Conservation (phyloP, 2,113 vertebrate species). For the Thalassarche chlororhynchos region DNA sequence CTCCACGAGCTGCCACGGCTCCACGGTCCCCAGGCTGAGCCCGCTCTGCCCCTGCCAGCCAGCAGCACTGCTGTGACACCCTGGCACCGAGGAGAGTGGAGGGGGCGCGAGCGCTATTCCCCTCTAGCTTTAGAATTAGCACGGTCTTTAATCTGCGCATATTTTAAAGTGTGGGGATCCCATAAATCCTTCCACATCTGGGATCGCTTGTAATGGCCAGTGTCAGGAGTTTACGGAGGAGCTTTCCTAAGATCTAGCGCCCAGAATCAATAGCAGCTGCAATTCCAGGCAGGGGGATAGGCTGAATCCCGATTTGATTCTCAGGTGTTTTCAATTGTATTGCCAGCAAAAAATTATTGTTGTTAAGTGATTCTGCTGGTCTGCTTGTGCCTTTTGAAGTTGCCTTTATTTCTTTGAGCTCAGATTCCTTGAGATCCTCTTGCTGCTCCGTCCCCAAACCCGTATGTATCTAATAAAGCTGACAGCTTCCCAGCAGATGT, state of each 20-base stretch:
- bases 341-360: slow-evolving; percentile 33
- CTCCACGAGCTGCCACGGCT: neutral
- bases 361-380: slow-evolving; percentile 32
- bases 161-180: slow-evolving; percentile 40
- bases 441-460: slow-evolving; percentile 20
- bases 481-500: slow-evolving; percentile 69
- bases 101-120: fast-evolving
- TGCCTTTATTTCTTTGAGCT: slow-evolving; percentile 64
- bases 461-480: slow-evolving; percentile 48
- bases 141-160: neutral
- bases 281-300: slow-evolving; percentile 7
- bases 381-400: slow-evolving; percentile 62
- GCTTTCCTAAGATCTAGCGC: slow-evolving; percentile 59
- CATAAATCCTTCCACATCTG: slow-evolving; percentile 71
- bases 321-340: slow-evolving; percentile 65
- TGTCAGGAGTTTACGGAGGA: slow-evolving; percentile 60
- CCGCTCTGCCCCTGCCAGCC: neutral
- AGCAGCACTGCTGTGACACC: neutral
- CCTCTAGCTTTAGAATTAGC: neutral
- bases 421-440: slow-evolving; percentile 55
- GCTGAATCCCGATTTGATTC: slow-evolving; percentile 22
- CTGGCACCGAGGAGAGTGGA: neutral
- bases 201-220: slow-evolving; percentile 34
- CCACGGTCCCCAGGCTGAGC: neutral
- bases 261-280: slow-evolving; percentile 67